Conservation (phyloP, 2,113 vertebrate genomes). For the Crocuta crocuta region DNA sequence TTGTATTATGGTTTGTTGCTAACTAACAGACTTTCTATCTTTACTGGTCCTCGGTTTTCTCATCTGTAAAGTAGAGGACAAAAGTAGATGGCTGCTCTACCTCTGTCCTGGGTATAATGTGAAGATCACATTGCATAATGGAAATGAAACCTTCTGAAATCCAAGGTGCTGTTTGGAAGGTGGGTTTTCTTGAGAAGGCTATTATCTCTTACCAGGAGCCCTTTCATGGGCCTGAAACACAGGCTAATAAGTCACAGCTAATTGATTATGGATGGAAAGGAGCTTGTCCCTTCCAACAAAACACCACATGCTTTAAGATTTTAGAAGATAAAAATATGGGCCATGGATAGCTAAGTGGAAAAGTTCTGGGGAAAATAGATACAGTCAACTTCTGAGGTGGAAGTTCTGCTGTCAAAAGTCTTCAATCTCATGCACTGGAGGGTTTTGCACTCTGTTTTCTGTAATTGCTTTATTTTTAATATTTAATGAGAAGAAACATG, state of each 20-base stretch:
- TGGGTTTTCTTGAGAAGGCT: background rate
- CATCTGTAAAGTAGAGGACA: background rate
- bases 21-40: background rate
- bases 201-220: background rate
- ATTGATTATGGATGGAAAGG: background rate
- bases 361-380: background rate
- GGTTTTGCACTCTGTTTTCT: background rate
- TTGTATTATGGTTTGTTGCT: background rate
- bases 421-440: background rate
- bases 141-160: background rate
- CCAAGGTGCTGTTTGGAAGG: background rate
- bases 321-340: background rate
- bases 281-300: background rate
- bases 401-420: background rate
- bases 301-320: background rate
- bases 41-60: background rate
- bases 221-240: background rate
- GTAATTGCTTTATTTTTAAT: constrained; percentile 32
- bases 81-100: background rate
- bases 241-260: too few relatives aligned
- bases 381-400: background rate
- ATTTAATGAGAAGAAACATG: background rate
- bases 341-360: background rate
- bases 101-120: background rate
- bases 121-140: background rate